phyloP scores from a whole-genome alignment of 2,797 vertebrate species.

The Alauda arvensis region DNA sequence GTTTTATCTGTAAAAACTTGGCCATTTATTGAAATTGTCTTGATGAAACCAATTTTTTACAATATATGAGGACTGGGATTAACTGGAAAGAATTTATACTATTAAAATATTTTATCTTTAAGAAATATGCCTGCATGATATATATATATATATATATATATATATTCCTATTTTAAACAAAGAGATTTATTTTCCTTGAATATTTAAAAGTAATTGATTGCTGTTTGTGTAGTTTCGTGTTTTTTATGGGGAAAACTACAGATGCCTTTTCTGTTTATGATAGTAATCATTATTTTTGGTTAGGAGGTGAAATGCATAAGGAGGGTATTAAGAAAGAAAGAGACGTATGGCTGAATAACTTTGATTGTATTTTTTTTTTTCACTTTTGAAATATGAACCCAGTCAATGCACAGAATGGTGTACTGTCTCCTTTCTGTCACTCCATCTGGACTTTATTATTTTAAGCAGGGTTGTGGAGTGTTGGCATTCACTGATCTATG shows the following conservation, averaged over 20 bases:
- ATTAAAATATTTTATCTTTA: not conserved
- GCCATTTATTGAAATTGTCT: not conserved
- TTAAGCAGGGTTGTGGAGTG: slow-evolving; percentile 44
- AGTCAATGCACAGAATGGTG: slow-evolving; percentile 46
- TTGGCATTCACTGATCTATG: slow-evolving; percentile 53
- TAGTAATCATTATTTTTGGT: slow-evolving; percentile 11
- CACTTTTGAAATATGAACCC: slow-evolving; percentile 71
- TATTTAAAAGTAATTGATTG: not conserved
- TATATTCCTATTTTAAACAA: not conserved
- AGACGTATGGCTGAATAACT: slow-evolving; percentile 53
- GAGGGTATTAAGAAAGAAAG: slow-evolving; percentile 61
- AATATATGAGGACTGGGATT: not conserved
- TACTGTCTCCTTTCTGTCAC: slow-evolving; percentile 63
- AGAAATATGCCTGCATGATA: not conserved
- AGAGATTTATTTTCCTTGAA: not conserved
- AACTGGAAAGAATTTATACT: not conserved
- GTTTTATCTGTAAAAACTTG: not conserved
- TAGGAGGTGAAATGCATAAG: slow-evolving; percentile 43
- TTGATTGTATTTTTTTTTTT: slow-evolving; percentile 24
- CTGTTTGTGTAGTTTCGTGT: not conserved
- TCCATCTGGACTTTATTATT: slow-evolving; percentile 73
- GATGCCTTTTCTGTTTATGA: slow-evolving; percentile 12
- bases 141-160: not conserved
- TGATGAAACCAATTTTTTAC: not conserved
- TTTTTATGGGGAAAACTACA: not conserved